These are phyloP conservation scores for Hoplias malabaricus DNA, from an alignment of 2,113 vertebrate genomes.

Conservation along the genomic window DNA sequence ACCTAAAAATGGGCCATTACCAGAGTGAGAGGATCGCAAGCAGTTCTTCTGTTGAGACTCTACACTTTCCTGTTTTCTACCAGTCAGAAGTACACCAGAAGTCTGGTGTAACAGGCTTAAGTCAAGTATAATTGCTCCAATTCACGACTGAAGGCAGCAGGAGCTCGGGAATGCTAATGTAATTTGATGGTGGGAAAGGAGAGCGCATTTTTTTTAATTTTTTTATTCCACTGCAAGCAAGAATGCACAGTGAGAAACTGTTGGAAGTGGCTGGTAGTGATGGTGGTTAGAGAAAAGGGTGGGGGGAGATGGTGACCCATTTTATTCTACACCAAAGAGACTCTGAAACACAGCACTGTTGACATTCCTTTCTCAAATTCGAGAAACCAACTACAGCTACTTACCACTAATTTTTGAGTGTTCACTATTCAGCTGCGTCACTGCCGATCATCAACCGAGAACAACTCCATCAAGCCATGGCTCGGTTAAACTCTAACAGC, in stretches of 20 bases:
- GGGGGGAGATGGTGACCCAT: constrained; percentile 24
- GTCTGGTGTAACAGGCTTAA: constrained; percentile 8
- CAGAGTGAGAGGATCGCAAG: not conserved
- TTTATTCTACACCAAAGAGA: constrained; percentile 14
- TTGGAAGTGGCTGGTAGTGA: not conserved
- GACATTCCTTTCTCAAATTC: constrained; percentile 1
- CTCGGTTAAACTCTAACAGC: constrained; percentile 45
- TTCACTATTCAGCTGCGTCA: not conserved
- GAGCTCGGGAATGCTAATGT: constrained; percentile 39
- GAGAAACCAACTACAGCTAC: not conserved
- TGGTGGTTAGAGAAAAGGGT: not conserved
- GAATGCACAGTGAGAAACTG: not conserved
- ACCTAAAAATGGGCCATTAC: not conserved
- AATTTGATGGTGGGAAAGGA: constrained; percentile 31
- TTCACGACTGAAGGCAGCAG: constrained; percentile 19
- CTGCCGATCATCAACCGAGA: not conserved
- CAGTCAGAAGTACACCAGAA: not conserved
- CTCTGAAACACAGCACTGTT: constrained; percentile 3
- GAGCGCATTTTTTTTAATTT: constrained; percentile 17
- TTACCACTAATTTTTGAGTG: constrained; percentile 18
- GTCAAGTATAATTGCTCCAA: not conserved
- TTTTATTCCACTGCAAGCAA: not conserved
- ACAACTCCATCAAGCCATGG: not conserved
- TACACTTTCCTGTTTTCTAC: not conserved
- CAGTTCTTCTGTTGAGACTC: not conserved